Evolutionary conservation across 2,113 vertebrate species (phyloP).

Genomic region (Sceloporus undulatus): DNA sequence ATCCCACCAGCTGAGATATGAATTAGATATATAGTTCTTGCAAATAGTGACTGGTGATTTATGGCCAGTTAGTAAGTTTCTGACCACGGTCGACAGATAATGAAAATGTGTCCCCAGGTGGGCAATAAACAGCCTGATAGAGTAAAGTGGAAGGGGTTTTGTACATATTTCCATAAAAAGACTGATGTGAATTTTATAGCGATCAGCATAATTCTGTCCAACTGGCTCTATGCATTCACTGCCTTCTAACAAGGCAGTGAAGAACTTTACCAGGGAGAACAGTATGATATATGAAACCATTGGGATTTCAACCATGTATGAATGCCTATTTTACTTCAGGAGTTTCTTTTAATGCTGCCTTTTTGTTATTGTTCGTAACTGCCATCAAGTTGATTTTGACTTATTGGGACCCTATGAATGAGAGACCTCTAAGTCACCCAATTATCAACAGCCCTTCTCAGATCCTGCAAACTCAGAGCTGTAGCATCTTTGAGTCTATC

Average conservation of each 20-base stretch:
- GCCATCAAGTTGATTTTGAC: too few species aligned
- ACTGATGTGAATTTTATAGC: slow-evolving; percentile 42
- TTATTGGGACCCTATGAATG: too few species aligned
- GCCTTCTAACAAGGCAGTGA: slow-evolving; percentile 34
- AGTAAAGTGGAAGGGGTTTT: neutral
- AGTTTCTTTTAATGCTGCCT: neutral
- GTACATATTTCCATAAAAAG: slow-evolving; percentile 42
- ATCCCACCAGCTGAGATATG: slow-evolving; percentile 20
- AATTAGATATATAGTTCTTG: slow-evolving; percentile 14
- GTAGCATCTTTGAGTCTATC: too few species aligned
- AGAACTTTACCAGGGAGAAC: slow-evolving; percentile 30
- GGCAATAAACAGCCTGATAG: slow-evolving; percentile 23
- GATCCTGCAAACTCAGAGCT: too few species aligned
- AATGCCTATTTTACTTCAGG: slow-evolving; percentile 48
- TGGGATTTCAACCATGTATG: slow-evolving; percentile 20
- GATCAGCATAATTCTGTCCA: slow-evolving; percentile 36
- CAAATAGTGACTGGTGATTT: slow-evolving; percentile 25
- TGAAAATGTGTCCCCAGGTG: slow-evolving; percentile 39
- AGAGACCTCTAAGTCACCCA: too few species aligned
- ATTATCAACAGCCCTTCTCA: too few species aligned
- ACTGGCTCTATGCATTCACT: slow-evolving; percentile 30
- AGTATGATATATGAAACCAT: slow-evolving; percentile 14
- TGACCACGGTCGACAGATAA: slow-evolving; percentile 28
- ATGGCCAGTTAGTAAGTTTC: slow-evolving; percentile 19
- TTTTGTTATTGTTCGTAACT: too few species aligned